Percentiles rank a stretch among this genome's conserved stretches.
phyloP scores from a whole-genome alignment of 1,140 invertebrate species.

The Cyclina sinensis region DNA sequence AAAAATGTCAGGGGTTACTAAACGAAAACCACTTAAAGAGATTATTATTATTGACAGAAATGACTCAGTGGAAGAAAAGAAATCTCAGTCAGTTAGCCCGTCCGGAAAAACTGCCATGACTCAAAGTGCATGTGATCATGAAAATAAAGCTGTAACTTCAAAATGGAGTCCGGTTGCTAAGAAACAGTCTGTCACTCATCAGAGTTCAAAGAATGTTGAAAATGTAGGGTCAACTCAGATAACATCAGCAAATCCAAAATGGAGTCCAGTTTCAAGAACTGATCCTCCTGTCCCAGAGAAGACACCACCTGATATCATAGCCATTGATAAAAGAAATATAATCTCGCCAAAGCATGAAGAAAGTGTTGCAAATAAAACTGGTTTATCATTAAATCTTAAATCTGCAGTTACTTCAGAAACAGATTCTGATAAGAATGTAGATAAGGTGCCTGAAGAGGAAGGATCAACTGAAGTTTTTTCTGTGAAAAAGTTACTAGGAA shows the following conservation, averaged over 20 bases:
- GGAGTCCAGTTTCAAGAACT: background rate
- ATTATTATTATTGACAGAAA: constrained; percentile 78
- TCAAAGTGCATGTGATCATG: background rate
- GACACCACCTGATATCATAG: background rate
- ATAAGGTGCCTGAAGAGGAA: constrained; percentile 42
- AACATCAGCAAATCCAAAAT: constrained; percentile 7
- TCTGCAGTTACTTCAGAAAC: constrained; percentile 8
- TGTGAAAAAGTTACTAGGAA: constrained; percentile 77
- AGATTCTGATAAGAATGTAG: background rate
- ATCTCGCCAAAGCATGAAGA: background rate
- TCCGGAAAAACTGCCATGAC: background rate
- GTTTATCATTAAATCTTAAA: background rate
- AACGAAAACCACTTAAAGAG: constrained; percentile 68
- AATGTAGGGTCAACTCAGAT: background rate
- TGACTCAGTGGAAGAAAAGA: background rate
- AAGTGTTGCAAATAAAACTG: background rate
- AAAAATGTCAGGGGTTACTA: constrained; percentile 62
- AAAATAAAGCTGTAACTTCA: constrained; percentile 21
- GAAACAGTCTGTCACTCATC: background rate
- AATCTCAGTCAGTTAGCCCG: background rate
- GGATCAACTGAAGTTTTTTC: constrained; percentile 48
- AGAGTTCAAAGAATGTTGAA: background rate
- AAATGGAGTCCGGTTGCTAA: constrained; percentile 44
- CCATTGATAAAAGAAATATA: background rate
- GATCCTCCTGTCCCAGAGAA: background rate